Evolutionary conservation across 2,888 invertebrate species (phyloP).

Genomic region (Coelinius sp.): DNA sequence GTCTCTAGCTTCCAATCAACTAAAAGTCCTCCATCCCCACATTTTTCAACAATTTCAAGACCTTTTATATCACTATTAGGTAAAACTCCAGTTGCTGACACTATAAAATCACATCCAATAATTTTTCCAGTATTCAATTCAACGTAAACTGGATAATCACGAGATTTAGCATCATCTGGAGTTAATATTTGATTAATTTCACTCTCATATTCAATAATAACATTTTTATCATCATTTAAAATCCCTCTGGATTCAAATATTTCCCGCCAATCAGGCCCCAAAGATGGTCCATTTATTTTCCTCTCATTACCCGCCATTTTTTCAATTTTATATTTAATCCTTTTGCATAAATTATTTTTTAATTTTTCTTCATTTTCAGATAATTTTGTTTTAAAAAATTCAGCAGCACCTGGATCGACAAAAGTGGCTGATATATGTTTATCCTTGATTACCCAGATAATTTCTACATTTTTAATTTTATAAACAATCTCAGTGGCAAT

Average conservation of each 20-base stretch:
- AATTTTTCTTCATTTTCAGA: slow-evolving; percentile 37
- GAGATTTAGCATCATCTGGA: slow-evolving; percentile 71
- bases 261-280: slow-evolving; percentile 97
- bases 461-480: slow-evolving; percentile 86
- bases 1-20: slow-evolving; percentile 92
- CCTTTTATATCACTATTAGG: slow-evolving; percentile 77
- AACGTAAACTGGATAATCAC: slow-evolving; percentile 80
- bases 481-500: slow-evolving; percentile 97
- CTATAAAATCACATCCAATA: slow-evolving; percentile 88
- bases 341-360: slow-evolving; percentile 68
- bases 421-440: slow-evolving; percentile 93
- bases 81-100: slow-evolving; percentile 95
- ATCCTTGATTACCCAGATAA: slow-evolving; percentile 96
- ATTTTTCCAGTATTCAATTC: slow-evolving; percentile 80
- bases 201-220: slow-evolving; percentile 70
- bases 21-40: slow-evolving; percentile 84
- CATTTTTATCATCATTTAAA: slow-evolving; percentile 69
- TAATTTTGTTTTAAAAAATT: slow-evolving; percentile 84
- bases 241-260: slow-evolving; percentile 76
- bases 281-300: slow-evolving; percentile 82
- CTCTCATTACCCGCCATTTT: slow-evolving; percentile 68
- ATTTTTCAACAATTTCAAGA: slow-evolving; percentile 72
- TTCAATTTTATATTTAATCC: slow-evolving; percentile 80
- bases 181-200: slow-evolving; percentile 76
- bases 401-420: slow-evolving; percentile 95